Evolutionary conservation across 2,888 invertebrate genomes (phyloP).

Genomic region (Oscheius sp.): DNA sequence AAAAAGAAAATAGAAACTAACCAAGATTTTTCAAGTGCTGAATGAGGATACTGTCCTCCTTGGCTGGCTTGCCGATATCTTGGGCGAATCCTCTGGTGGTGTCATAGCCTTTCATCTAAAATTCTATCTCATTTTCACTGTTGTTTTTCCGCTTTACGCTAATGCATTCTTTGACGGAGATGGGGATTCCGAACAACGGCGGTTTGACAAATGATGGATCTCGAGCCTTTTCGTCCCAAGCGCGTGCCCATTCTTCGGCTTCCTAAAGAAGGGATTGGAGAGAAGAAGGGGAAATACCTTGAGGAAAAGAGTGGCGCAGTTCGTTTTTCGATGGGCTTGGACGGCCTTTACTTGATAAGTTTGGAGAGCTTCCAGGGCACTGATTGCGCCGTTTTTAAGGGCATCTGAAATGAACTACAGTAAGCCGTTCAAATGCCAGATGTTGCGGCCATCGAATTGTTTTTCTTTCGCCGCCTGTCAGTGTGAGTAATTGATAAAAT

Average conservation of each 20-base stretch:
- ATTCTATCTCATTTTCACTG: too few species aligned
- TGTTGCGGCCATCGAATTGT: conserved; percentile 23
- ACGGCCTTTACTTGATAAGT: conserved; percentile 53
- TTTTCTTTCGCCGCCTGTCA: background rate
- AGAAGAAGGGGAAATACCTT: conserved; percentile 30
- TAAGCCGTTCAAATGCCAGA: too few species aligned
- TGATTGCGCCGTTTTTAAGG: conserved; percentile 47
- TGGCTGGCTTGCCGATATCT: conserved; percentile 53
- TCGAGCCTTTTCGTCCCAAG: conserved; percentile 51
- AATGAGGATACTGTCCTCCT: conserved; percentile 53
- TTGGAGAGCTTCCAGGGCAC: conserved; percentile 49
- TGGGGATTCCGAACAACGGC: conserved; percentile 63
- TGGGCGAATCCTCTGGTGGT: conserved; percentile 69
- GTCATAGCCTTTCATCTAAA: conserved; percentile 63
- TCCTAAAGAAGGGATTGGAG: conserved; percentile 37
- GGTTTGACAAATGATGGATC: conserved; percentile 52
- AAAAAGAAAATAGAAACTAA: conserved; percentile 2
- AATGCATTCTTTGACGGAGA: conserved; percentile 64
- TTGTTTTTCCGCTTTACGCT: conserved; percentile 40
- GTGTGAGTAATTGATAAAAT: too few species aligned
- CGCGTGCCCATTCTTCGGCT: conserved; percentile 55
- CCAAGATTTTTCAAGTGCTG: conserved; percentile 54
- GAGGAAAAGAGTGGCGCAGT: conserved; percentile 58
- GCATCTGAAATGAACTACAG: conserved; percentile 48
- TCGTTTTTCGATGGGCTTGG: conserved; percentile 57